Evolutionary conservation across 2,888 invertebrate genomes (phyloP).

Genomic region (Timema podura): DNA sequence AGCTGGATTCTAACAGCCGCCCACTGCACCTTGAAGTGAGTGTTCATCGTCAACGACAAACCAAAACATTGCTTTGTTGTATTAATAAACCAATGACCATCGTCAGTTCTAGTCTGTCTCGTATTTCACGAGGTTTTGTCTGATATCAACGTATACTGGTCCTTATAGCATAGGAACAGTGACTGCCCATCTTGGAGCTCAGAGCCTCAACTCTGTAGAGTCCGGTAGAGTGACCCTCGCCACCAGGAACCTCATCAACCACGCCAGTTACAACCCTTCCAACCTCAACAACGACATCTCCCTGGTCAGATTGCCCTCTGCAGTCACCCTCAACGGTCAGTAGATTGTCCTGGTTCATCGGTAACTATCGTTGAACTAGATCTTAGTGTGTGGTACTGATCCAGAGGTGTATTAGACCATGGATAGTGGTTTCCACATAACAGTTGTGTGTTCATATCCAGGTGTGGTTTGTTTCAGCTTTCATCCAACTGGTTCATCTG

Average conservation of each 20-base stretch:
- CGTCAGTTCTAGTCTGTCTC: too few relatives aligned
- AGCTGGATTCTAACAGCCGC: slow-evolving; percentile 37
- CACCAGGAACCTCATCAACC: slow-evolving; percentile 15
- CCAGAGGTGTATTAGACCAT: too few relatives aligned
- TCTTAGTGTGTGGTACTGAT: too few relatives aligned
- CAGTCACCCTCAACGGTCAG: slow-evolving; percentile 12
- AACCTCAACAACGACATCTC: slow-evolving; percentile 20
- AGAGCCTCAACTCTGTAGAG: slow-evolving; percentile 17
- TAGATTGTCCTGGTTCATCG: neutral
- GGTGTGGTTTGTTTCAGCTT: neutral
- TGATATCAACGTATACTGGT: neutral
- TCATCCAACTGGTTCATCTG: slow-evolving; percentile 7
- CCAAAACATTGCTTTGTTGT: too few relatives aligned
- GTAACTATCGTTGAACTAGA: neutral
- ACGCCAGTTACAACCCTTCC: slow-evolving; percentile 19
- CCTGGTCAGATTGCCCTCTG: slow-evolving; percentile 17
- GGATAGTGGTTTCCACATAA: neutral
- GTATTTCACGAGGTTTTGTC: too few relatives aligned
- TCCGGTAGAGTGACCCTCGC: slow-evolving; percentile 9
- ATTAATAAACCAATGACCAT: too few relatives aligned
- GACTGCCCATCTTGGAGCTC: slow-evolving; percentile 18
- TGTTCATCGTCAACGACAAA: neutral
- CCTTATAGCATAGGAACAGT: slow-evolving; percentile 4
- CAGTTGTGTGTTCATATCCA: neutral
- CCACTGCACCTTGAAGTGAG: slow-evolving; percentile 35